phyloP scores from a whole-genome alignment of 2,888 invertebrate genomes.

The Empis stercorea region DNA sequence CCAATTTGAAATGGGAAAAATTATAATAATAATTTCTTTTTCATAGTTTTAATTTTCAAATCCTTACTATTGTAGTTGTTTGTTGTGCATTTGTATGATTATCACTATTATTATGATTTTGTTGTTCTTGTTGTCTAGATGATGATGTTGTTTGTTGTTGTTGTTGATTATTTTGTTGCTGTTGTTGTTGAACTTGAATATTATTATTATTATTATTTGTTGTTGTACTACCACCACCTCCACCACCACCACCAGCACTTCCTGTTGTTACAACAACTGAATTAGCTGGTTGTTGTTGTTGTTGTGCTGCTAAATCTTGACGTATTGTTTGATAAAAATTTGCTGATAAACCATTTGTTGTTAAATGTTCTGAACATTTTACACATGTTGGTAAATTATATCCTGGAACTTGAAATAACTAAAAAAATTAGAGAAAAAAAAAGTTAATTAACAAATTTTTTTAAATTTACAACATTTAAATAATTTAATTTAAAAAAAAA shows the following conservation, averaged over 20 bases:
- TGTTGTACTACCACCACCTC: neutral
- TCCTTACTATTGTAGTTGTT: neutral
- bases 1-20: no score
- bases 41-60: neutral
- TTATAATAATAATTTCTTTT: no score
- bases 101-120: slow-evolving; percentile 2
- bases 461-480: neutral
- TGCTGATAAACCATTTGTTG: slow-evolving; percentile 24
- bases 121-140: slow-evolving; percentile 8
- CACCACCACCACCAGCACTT: neutral
- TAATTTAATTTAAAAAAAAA: neutral
- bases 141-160: slow-evolving; percentile 13
- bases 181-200: slow-evolving; percentile 3
- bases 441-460: neutral
- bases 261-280: neutral
- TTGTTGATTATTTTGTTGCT: slow-evolving; percentile 14
- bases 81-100: neutral
- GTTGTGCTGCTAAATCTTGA: slow-evolving; percentile 19
- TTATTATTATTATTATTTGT: no score
- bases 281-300: slow-evolving; percentile 24
- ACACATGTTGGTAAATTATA: slow-evolving; percentile 36
- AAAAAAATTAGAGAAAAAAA: slow-evolving; percentile 9
- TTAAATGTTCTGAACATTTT: slow-evolving; percentile 36
- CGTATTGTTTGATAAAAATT: slow-evolving; percentile 31
- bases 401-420: slow-evolving; percentile 37